Conservation (phyloP, 2,888 invertebrate species). For the Parascotia fuliginaria region DNA sequence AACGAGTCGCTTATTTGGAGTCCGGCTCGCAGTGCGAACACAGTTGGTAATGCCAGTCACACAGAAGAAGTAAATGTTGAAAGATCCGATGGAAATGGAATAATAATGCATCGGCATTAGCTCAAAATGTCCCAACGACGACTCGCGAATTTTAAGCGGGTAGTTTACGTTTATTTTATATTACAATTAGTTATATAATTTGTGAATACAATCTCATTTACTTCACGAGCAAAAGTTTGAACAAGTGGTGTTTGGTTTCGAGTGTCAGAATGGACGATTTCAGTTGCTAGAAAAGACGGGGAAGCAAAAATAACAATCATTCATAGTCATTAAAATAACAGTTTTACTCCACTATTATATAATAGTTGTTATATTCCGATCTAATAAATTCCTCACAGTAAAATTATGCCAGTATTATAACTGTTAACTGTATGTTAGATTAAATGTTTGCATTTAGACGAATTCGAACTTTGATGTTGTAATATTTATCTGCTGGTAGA, state of each 20-base stretch:
- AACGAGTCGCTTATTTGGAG: constrained; percentile 28
- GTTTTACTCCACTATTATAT: constrained; percentile 55
- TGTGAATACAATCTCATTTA: constrained; percentile 61
- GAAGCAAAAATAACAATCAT: constrained; percentile 68
- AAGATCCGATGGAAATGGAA: constrained; percentile 45
- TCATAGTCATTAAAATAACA: constrained; percentile 55
- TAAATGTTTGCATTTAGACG: constrained; percentile 56
- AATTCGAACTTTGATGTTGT: constrained; percentile 59
- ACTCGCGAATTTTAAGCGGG: constrained; percentile 20
- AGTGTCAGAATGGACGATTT: constrained; percentile 78
- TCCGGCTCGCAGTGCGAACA: constrained; percentile 43
- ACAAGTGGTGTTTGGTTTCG: constrained; percentile 71
- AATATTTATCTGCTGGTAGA: constrained; percentile 50
- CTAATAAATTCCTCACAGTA: constrained; percentile 49
- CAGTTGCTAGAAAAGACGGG: constrained; percentile 76
- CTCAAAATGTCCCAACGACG: constrained; percentile 35
- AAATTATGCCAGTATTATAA: constrained; percentile 71
- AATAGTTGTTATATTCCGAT: constrained; percentile 64
- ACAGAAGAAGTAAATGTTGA: constrained; percentile 68
- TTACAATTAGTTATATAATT: constrained; percentile 40
- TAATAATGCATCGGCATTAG: constrained; percentile 38
- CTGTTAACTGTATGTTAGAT: constrained; percentile 63
- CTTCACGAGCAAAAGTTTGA: constrained; percentile 63
- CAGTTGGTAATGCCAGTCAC: constrained; percentile 42
- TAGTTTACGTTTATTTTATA: constrained; percentile 36